Evolutionary conservation across 2,888 invertebrate species (phyloP).

Genomic region (Melieria omissa): DNA sequence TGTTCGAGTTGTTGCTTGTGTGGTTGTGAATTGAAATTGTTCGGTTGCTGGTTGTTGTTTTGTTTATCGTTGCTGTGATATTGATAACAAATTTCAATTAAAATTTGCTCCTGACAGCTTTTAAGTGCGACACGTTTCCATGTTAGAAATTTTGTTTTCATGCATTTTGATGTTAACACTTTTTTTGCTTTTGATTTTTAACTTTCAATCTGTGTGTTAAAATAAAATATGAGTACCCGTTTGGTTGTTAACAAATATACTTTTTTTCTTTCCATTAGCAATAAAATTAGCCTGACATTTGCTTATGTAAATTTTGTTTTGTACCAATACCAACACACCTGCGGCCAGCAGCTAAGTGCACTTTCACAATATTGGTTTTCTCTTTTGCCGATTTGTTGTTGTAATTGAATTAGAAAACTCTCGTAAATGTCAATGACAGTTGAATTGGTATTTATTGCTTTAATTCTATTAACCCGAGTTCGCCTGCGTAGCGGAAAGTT

Average conservation of each 20-base stretch:
- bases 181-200: background rate
- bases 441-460: background rate
- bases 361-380: background rate
- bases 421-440: background rate
- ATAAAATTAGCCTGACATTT: no score
- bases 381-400: background rate
- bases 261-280: no score
- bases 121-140: background rate
- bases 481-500: no score
- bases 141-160: background rate
- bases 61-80: background rate
- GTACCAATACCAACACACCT: no score
- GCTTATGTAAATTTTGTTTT: no score
- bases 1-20: background rate
- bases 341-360: background rate
- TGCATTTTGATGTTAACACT: background rate
- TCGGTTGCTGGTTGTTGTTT: background rate
- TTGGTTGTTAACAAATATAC: no score
- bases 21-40: background rate
- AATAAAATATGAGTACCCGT: no score
- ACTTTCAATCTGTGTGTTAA: background rate
- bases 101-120: conserved; percentile 1
- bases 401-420: background rate
- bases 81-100: background rate
- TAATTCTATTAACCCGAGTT: no score